A percentile compares a stretch with the other conserved stretches of the same genome.
Conservation (phyloP, 2,113 vertebrate genomes). For the Syngnathus floridae region DNA sequence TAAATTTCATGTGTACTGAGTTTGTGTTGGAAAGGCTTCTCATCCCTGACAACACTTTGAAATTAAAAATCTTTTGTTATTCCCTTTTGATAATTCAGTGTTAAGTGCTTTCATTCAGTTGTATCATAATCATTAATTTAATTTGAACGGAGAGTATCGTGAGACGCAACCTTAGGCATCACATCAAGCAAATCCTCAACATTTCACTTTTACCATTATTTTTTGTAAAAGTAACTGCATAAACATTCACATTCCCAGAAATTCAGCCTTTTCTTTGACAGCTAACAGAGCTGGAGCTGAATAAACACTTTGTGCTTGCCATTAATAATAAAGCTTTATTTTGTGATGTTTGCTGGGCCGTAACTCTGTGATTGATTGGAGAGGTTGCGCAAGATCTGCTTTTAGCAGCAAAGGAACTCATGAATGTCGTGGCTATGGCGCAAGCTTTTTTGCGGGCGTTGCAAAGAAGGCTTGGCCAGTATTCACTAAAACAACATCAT, state of each 20-base stretch:
- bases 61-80: neutral
- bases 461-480: neutral
- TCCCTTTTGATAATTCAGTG: conserved; percentile 5
- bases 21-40: neutral
- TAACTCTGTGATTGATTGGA: conserved; percentile 18
- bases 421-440: neutral
- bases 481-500: conserved; percentile 9
- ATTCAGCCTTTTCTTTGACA: conserved; percentile 40
- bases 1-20: neutral
- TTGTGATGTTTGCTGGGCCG: conserved; percentile 36
- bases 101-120: too few relatives aligned
- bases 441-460: conserved; percentile 6
- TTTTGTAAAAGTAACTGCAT: conserved; percentile 25
- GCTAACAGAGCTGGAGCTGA: conserved; percentile 51
- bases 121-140: conserved; percentile 27
- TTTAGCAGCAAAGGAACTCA: conserved; percentile 25
- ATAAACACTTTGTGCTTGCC: conserved; percentile 34
- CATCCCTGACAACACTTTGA: conserved; percentile 1
- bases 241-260: conserved; percentile 50
- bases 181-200: conserved; percentile 31
- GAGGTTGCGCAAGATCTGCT: conserved; percentile 35
- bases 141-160: conserved; percentile 21
- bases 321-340: conserved; percentile 47
- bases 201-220: conserved; percentile 34
- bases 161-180: conserved; percentile 18